Base-by-base conservation (phyloP, 2,797 vertebrate genomes). In the Botia kubotai region DNA sequence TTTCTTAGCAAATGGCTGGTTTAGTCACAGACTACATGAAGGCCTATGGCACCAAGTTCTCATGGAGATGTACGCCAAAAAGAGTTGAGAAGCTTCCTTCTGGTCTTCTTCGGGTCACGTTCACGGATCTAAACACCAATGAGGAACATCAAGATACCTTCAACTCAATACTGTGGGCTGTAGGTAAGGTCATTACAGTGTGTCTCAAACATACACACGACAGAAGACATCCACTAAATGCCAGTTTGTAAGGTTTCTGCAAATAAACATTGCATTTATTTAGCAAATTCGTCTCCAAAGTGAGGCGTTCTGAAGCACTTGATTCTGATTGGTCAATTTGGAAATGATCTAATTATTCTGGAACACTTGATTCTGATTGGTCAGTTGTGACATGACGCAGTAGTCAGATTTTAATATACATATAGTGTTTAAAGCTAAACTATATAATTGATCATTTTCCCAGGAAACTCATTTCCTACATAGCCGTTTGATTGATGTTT, bases 11-110 rank as follows among this genome's bases (percentile, higher is more conserved):
- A 96, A 98, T 99, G 94, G 93, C 97, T 12, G 87, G 88, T 66
- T 90, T 98, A 58, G 96, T 99, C 89, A 96, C 94, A 0, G 94
- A 96, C 79, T 91, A 98, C 88, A 98, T 99, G 97, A 94, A 93
- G 60, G 89, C 92, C 2, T 93, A 97, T 0, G 97, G 97, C 39
- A 99, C 96, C 19, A 94, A 74, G 55, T 96, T 99, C 89, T 89
- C 91, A 17, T 96, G 94, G 94, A 92, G 91, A 70, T 96, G 95
- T 53, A 84, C 90, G 29, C 96, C 96, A 0, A 92, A 83, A 3
- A 92, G 84, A 81, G 92, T 99, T 71, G 93, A 93, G 72, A 95
- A 93, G 85, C 85, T 96, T 53, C 79, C 92, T 0, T 93, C 87
- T 0, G 94, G 93, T 74, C 92, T 83, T 23, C 91, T 98, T 23